A percentile compares a stretch with the other conserved stretches of the same genome.
phyloP scores from a whole-genome alignment of 2,797 vertebrate species.

The Peromyscus attwateri region DNA sequence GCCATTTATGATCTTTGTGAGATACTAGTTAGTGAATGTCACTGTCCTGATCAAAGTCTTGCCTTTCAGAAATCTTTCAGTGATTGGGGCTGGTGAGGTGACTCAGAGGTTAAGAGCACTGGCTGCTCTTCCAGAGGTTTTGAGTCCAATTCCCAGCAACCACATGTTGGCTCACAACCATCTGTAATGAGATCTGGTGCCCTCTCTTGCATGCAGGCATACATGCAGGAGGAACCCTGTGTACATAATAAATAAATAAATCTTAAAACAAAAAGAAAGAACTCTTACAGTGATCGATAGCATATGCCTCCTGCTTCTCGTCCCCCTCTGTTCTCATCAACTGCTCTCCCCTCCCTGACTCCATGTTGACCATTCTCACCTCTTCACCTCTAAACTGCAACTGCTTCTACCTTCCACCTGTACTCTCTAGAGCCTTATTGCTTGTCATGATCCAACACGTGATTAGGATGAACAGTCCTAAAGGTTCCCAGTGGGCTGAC shows the following conservation, averaged over 20 bases:
- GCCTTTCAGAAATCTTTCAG: not conserved
- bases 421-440: not conserved
- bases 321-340: not conserved
- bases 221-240: no score
- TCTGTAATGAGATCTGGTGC: no score
- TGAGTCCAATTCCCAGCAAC: no score
- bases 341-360: not conserved
- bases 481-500: not conserved
- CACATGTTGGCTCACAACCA: no score
- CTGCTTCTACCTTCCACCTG: not conserved
- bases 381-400: not conserved
- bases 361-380: not conserved
- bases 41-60: not conserved
- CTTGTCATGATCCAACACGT: not conserved
- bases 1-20: not conserved
- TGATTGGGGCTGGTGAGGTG: not conserved
- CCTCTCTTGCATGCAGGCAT: no score
- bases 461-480: not conserved
- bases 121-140: no score
- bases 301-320: no score
- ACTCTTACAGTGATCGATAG: not conserved
- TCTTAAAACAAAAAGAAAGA: no score
- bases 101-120: no score
- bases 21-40: not conserved
- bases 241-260: no score